These are phyloP conservation scores for Oncorhynchus mykiss DNA, from an alignment of 2,113 vertebrate species.

Conservation along the genomic window DNA sequence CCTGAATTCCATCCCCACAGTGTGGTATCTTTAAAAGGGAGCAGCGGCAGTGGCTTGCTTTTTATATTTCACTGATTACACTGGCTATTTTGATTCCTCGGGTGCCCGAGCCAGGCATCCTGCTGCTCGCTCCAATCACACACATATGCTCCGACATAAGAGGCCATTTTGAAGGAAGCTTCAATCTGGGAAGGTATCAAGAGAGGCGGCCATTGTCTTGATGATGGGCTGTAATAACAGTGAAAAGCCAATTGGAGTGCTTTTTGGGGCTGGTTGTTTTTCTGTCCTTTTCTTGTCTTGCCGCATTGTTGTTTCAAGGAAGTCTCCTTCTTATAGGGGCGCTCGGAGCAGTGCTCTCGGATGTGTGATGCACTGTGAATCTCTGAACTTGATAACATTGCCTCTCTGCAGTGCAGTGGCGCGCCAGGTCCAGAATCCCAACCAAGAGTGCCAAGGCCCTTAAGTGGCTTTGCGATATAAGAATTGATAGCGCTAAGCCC, in stretches of 20 bases:
- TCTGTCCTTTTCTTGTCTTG: constrained; percentile 14
- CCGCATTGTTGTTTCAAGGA: constrained; percentile 37
- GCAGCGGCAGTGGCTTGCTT: constrained; percentile 53
- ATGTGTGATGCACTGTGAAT: constrained; percentile 31
- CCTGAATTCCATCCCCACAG: constrained; percentile 39
- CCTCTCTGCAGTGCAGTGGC: constrained; percentile 55
- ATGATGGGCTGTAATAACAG: constrained; percentile 43
- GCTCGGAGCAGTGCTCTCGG: constrained; percentile 29
- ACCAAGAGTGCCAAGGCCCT: constrained; percentile 69
- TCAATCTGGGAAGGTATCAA: constrained; percentile 30
- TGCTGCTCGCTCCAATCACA: constrained; percentile 59
- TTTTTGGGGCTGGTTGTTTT: constrained; percentile 17
- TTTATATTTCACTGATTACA: constrained; percentile 71
- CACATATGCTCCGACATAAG: constrained; percentile 34
- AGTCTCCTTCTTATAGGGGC: constrained; percentile 46
- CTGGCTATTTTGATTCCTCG: constrained; percentile 73
- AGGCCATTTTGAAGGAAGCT: constrained; percentile 56
- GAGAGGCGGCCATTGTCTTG: constrained; percentile 39
- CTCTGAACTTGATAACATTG: constrained; percentile 61
- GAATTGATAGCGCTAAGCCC: constrained; percentile 80
- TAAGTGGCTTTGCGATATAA: constrained; percentile 81
- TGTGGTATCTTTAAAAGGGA: constrained; percentile 65
- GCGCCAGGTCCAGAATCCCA: constrained; percentile 67
- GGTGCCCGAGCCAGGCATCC: constrained; percentile 44
- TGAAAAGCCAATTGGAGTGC: constrained; percentile 44